Percentiles rank a stretch among this genome's conserved stretches.
phyloP scores from a whole-genome alignment of 2,888 invertebrate species.

The Hetaerina titia region DNA sequence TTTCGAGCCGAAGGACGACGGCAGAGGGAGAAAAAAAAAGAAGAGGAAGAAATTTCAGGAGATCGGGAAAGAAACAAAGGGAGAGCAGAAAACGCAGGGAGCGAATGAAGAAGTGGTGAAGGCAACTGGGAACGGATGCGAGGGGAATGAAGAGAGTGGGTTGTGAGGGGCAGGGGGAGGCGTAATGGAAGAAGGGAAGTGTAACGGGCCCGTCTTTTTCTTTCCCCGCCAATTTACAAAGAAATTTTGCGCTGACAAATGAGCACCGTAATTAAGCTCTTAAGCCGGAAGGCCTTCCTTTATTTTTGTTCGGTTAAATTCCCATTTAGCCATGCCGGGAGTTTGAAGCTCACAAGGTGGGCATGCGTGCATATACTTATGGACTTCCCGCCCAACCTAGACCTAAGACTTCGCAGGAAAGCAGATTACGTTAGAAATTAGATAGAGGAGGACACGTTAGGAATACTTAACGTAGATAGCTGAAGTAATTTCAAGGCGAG shows the following conservation, averaged over 20 bases:
- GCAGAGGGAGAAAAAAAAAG: neutral
- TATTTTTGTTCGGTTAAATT: neutral
- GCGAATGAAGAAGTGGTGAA: neutral
- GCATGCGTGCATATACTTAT: neutral
- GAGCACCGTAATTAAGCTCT: constrained; percentile 30
- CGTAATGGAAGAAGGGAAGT: neutral
- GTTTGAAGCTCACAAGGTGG: neutral
- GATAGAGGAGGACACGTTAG: too few species aligned
- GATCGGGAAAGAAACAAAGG: neutral
- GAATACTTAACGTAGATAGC: too few species aligned
- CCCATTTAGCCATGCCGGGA: neutral
- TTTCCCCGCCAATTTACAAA: constrained; percentile 12
- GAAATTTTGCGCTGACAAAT: constrained; percentile 27
- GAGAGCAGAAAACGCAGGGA: neutral
- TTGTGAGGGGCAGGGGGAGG: neutral
- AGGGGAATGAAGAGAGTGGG: neutral
- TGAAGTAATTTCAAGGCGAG: too few species aligned
- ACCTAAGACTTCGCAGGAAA: too few species aligned
- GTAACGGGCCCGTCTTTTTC: neutral
- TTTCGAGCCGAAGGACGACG: neutral
- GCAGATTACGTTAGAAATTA: too few species aligned
- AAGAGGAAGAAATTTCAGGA: neutral
- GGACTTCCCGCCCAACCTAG: too few species aligned
- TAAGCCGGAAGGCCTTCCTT: neutral
- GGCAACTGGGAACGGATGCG: neutral